phyloP scores from a whole-genome alignment of 2,113 vertebrate genomes.

The Colius striatus region DNA sequence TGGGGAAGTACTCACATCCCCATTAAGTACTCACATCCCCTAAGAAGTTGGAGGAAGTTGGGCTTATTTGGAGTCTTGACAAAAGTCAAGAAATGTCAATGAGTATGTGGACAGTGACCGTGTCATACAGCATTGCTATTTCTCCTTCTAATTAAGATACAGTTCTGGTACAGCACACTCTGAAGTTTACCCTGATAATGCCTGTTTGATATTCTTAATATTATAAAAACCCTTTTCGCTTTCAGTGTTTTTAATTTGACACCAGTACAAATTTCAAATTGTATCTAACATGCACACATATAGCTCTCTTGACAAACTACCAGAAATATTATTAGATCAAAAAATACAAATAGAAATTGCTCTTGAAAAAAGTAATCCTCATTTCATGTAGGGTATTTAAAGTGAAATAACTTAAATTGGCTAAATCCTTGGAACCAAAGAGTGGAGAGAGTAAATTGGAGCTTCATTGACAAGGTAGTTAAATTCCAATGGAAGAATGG shows the following conservation, averaged over 20 bases:
- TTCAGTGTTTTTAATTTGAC: neutral
- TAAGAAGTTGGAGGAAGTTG: neutral
- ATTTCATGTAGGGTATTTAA: neutral
- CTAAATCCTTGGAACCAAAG: neutral
- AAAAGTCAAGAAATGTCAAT: neutral
- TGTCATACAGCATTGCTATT: neutral
- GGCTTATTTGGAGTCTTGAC: neutral
- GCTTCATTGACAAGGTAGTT: neutral
- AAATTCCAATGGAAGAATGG: neutral
- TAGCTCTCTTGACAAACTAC: neutral
- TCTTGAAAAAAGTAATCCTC: neutral
- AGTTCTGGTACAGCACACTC: neutral
- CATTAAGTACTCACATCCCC: neutral
- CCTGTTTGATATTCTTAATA: neutral
- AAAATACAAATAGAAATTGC: neutral
- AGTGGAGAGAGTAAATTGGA: neutral
- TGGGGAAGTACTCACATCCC: neutral
- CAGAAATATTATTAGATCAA: neutral
- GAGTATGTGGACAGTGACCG: neutral
- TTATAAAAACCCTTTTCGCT: neutral
- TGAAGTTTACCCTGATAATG: neutral
- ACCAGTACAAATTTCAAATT: neutral
- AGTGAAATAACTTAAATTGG: neutral
- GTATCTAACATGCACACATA: neutral
- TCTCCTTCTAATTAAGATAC: neutral